phyloP scores from a whole-genome alignment of 2,888 invertebrate genomes.

The Xanthia icteritia region DNA sequence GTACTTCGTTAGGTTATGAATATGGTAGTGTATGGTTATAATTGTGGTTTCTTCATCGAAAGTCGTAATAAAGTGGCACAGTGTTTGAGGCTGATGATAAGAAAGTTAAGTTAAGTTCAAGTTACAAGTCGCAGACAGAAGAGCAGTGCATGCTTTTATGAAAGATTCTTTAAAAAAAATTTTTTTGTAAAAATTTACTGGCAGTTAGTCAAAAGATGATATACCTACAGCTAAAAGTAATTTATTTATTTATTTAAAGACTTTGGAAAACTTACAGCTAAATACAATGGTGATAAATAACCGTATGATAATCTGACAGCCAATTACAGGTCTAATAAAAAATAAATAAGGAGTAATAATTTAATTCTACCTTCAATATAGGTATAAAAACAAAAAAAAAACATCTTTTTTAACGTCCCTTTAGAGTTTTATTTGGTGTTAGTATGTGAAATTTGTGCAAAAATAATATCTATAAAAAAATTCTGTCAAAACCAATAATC shows the following conservation, averaged over 20 bases:
- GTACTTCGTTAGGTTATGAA: constrained; percentile 9
- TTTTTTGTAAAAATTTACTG: not conserved
- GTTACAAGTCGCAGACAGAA: not conserved
- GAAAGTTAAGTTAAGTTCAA: too few relatives aligned
- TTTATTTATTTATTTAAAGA: too few relatives aligned
- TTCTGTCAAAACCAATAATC: not conserved
- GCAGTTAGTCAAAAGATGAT: not conserved
- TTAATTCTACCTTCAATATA: not conserved
- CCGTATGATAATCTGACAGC: too few relatives aligned
- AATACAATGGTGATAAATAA: too few relatives aligned
- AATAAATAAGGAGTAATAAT: too few relatives aligned
- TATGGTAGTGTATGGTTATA: not conserved
- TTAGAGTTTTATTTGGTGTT: not conserved
- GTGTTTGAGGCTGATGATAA: not conserved
- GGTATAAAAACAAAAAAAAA: too few relatives aligned
- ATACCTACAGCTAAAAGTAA: not conserved
- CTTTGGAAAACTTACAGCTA: too few relatives aligned
- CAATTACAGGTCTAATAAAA: too few relatives aligned
- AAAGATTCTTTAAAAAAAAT: not conserved
- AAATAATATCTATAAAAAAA: not conserved
- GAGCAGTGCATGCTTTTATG: not conserved
- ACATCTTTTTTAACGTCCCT: not conserved
- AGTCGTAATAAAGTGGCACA: not conserved
- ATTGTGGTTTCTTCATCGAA: not conserved
- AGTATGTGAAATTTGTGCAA: not conserved